Conservation (phyloP, 2,113 vertebrate genomes). For the Pantherophis guttatus region DNA sequence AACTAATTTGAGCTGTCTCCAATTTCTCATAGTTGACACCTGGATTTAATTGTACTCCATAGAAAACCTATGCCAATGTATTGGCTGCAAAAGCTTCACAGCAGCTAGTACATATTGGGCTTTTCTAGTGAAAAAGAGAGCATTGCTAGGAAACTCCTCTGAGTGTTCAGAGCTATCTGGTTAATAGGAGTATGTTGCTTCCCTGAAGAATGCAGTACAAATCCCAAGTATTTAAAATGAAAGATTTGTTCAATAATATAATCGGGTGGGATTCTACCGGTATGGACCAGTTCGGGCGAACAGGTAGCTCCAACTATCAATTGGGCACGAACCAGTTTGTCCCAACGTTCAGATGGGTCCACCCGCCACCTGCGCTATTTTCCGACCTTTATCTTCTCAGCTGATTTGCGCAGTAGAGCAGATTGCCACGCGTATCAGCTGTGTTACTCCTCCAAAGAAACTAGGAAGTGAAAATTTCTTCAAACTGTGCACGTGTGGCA, state of each 20-base stretch:
- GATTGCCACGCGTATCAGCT: no score
- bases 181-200: background rate
- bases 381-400: no score
- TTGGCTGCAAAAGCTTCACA: background rate
- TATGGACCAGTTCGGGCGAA: no score
- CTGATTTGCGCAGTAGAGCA: no score
- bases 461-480: no score
- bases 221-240: background rate
- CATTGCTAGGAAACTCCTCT: background rate
- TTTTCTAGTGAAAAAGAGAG: background rate
- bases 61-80: background rate
- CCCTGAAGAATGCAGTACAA: background rate
- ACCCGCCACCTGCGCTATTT: no score
- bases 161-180: background rate
- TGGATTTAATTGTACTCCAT: background rate
- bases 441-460: no score
- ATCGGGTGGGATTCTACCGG: background rate
- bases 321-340: no score
- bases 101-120: background rate
- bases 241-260: background rate
- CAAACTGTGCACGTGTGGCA: no score
- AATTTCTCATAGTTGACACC: background rate
- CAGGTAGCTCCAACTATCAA: no score
- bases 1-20: background rate
- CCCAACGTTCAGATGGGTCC: no score